Evolutionary conservation across 1,140 invertebrate species (phyloP), one percentile per base, ranked within the genome.

Genomic region (Bombus cullumanus): DNA sequence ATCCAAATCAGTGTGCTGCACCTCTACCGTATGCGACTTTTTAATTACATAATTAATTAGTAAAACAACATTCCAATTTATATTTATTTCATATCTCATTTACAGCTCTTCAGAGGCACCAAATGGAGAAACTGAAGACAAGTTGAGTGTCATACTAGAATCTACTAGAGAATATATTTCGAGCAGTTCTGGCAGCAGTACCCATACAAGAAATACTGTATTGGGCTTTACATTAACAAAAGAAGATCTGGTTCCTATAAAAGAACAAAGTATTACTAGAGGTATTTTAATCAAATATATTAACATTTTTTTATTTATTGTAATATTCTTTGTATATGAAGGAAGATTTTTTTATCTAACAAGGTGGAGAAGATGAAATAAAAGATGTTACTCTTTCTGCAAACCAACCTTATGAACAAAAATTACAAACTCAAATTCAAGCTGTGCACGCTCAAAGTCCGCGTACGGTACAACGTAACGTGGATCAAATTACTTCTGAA

Each of bases 401-500:
- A 13, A 92, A 85, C 86, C 90, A 92, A 77, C 89, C 82, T 71
- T 94, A 94, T 22, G 94, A 95, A 22, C 94, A 95, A 66, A 94
- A 94, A 34, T 92, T 95, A 87, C 92, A 93, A 15, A 91, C 93
- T 0, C 92, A 95, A 71, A 95, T 95, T 68, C 94, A 95, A 89
- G 94, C 93, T 9, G 93, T 95, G 18, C 93, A 95, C 22, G 94
- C 94, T 10, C 95, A 95, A 81, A 95, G 95, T 90, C 95, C 94
- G 8, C 92, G 95, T 43, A 95, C 95, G 0, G 93, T 95, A 8
- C 95, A 95, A 81, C 93, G 94, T 28, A 95, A 95, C 75, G 94
- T 95, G 10, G 95, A 95, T 86, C 93, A 95, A 83, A 95, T 95
- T 57, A 95, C 94, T 3, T 94, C 93, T 0, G 95, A 95, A 12